Evolutionary conservation across 2,888 invertebrate species (phyloP).

Genomic region (Conomelus anceps): DNA sequence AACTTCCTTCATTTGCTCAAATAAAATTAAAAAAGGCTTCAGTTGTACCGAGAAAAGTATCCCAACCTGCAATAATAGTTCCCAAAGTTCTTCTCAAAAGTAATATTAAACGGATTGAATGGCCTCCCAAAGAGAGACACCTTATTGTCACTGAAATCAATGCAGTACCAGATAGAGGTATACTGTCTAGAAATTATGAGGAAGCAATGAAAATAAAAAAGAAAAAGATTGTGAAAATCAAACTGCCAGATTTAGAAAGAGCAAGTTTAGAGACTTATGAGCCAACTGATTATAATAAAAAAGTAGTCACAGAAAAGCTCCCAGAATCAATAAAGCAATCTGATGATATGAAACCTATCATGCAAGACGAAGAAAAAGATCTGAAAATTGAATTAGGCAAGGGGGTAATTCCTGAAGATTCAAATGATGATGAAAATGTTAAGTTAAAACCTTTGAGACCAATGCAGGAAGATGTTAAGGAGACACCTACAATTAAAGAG

Average conservation of each 20-base stretch:
- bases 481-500: not conserved
- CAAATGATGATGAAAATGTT: not conserved
- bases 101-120: conserved; percentile 43
- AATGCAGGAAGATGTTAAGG: not conserved
- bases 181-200: conserved; percentile 46
- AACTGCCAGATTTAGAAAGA: conserved; percentile 39
- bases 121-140: conserved; percentile 44
- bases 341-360: not conserved
- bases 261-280: conserved; percentile 43
- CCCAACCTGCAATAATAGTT: conserved; percentile 38
- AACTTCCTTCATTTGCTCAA: conserved; percentile 56
- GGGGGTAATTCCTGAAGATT: not conserved
- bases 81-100: conserved; percentile 47
- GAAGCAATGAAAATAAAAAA: conserved; percentile 46
- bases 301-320: conserved; percentile 3
- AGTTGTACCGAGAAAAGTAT: conserved; percentile 40
- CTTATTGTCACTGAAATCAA: conserved; percentile 41
- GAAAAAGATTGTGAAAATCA: conserved; percentile 43
- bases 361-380: not conserved
- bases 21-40: conserved; percentile 59
- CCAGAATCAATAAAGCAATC: not conserved
- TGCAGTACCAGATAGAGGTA: conserved; percentile 44
- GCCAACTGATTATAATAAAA: conserved; percentile 19
- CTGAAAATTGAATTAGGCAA: not conserved
- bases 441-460: not conserved